phyloP scores from a whole-genome alignment of 1,140 invertebrate genomes.

The Lamellibrachia luymesi region DNA sequence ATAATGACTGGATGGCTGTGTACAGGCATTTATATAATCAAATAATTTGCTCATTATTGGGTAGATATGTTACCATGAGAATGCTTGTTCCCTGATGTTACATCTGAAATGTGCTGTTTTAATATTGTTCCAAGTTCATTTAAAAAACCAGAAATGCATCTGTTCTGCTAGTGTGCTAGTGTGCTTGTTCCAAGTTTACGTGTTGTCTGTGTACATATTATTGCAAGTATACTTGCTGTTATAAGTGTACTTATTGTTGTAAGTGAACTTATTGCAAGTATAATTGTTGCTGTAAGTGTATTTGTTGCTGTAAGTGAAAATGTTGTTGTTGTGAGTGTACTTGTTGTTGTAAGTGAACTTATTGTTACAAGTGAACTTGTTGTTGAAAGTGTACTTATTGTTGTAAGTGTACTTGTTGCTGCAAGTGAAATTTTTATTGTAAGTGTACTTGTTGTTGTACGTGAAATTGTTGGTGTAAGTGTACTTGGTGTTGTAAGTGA shows the following conservation, averaged over 20 bases:
- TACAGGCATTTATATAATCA: neutral
- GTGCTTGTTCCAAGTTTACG: no score
- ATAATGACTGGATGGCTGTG: neutral
- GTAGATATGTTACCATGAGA: neutral
- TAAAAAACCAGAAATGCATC: neutral
- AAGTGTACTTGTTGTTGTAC: neutral
- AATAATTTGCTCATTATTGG: neutral
- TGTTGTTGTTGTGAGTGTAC: neutral
- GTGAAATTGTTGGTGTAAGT: neutral
- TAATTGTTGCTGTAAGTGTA: neutral
- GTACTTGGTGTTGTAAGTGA: neutral
- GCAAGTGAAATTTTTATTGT: neutral
- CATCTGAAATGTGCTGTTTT: no score
- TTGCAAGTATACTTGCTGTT: neutral
- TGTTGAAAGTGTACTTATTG: neutral
- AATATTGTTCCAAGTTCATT: neutral
- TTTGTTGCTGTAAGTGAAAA: neutral
- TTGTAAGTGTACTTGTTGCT: neutral
- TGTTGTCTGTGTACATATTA: neutral
- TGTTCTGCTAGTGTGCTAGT: neutral
- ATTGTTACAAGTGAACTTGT: neutral
- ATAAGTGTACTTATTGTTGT: neutral
- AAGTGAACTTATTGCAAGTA: neutral
- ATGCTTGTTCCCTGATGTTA: neutral
- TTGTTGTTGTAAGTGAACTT: neutral